A percentile compares a stretch with the other conserved stretches of the same genome.
Evolutionary conservation across 2,797 vertebrate species (phyloP).

Genomic region (Sebastes iracundus): DNA sequence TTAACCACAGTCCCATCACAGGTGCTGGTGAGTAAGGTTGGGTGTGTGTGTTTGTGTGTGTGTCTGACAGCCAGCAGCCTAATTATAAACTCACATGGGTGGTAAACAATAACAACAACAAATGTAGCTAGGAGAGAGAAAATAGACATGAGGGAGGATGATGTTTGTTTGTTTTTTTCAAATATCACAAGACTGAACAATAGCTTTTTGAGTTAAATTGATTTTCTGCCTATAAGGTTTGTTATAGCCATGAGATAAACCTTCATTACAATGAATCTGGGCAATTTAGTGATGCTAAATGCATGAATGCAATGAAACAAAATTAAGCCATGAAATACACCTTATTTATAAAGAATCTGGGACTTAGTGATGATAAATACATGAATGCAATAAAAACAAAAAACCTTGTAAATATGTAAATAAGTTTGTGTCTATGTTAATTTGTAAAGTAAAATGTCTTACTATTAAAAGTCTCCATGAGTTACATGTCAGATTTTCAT

Average conservation of each 20-base stretch:
- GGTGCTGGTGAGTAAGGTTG: slow-evolving; percentile 70
- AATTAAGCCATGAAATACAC: not conserved
- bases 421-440: not conserved
- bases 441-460: not conserved
- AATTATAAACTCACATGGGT: slow-evolving; percentile 70
- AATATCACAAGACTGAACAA: not conserved
- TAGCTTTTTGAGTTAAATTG: not conserved
- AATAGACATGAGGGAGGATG: not conserved
- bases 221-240: not conserved
- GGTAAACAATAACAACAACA: slow-evolving; percentile 72
- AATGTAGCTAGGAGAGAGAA: slow-evolving; percentile 10
- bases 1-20: slow-evolving; percentile 67
- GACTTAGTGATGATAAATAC: not conserved
- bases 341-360: too few species aligned
- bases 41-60: slow-evolving; percentile 23
- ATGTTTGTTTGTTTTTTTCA: not conserved
- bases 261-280: not conserved
- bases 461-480: not conserved
- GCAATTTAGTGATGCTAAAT: not conserved
- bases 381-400: not conserved
- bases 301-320: not conserved
- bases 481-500: not conserved
- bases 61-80: slow-evolving; percentile 54
- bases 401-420: not conserved
- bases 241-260: not conserved